phyloP scores from a whole-genome alignment of 2,113 vertebrate genomes.

The Triplophysa siluroides region DNA sequence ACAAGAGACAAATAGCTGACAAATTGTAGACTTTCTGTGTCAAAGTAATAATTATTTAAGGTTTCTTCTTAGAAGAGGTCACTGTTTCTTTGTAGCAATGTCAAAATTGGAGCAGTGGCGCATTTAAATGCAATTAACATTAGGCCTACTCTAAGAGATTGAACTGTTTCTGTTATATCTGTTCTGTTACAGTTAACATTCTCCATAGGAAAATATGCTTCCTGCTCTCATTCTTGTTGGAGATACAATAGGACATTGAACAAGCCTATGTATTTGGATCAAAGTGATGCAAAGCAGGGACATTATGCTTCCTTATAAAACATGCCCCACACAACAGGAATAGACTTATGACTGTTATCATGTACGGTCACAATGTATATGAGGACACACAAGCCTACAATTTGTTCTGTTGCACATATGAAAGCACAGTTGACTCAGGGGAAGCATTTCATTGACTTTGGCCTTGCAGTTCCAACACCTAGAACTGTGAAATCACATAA shows the following conservation, averaged over 20 bases:
- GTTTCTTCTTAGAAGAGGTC: neutral
- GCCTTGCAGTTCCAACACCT: neutral
- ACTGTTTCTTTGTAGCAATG: constrained; percentile 19
- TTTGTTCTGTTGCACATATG: constrained; percentile 10
- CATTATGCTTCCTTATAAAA: constrained; percentile 15
- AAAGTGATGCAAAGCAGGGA: constrained; percentile 42
- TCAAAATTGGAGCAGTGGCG: neutral
- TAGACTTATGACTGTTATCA: neutral
- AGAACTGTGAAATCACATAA: constrained; percentile 22
- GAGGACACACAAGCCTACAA: constrained; percentile 4
- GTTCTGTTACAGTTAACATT: neutral
- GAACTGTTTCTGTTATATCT: neutral
- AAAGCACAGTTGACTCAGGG: constrained; percentile 13
- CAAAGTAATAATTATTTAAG: neutral
- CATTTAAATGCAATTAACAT: constrained; percentile 21
- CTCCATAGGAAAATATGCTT: constrained; percentile 20
- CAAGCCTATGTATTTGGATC: constrained; percentile 20
- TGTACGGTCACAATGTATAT: neutral
- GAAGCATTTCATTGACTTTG: neutral
- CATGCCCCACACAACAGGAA: neutral
- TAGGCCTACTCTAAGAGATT: neutral
- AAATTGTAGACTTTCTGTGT: neutral
- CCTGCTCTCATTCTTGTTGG: constrained; percentile 15
- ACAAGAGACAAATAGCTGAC: neutral
- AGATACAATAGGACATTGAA: constrained; percentile 29